phyloP scores from a whole-genome alignment of 2,797 vertebrate species.

The Anabas testudineus region DNA sequence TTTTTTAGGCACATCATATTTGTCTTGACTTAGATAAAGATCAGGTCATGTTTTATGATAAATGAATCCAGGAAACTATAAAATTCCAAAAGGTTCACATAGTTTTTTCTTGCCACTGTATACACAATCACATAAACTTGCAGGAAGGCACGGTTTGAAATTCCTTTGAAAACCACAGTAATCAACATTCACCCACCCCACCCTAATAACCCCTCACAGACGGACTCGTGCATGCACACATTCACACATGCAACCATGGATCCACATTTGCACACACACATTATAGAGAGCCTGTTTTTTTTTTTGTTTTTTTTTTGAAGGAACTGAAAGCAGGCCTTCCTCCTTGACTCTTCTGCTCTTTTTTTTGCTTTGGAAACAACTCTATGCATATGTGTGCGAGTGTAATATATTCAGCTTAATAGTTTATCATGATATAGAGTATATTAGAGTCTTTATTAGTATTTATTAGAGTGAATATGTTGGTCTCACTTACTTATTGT shows the following conservation, averaged over 20 bases:
- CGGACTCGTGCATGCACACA: slow-evolving; percentile 26
- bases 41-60: too few species aligned
- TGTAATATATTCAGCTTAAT: not conserved
- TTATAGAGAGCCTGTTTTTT: slow-evolving; percentile 42
- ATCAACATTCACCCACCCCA: slow-evolving; percentile 65
- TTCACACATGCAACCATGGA: slow-evolving; percentile 9
- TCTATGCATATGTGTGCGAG: slow-evolving; percentile 8
- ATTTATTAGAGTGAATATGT: too few species aligned
- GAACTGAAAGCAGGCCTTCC: slow-evolving; percentile 85
- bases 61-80: too few species aligned
- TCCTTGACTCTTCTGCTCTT: slow-evolving; percentile 64
- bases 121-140: slow-evolving; percentile 62
- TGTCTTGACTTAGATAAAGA: too few species aligned
- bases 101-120: too few species aligned
- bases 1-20: too few species aligned
- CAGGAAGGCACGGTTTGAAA: slow-evolving; percentile 60
- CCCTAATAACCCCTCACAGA: slow-evolving; percentile 70
- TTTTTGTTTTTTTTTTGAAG: slow-evolving; percentile 67
- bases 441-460: not conserved
- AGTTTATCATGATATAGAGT: not conserved
- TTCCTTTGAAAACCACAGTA: slow-evolving; percentile 75
- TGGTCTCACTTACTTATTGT: not conserved
- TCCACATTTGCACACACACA: slow-evolving; percentile 14
- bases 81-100: too few species aligned
- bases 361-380: slow-evolving; percentile 38